phyloP scores from a whole-genome alignment of 2,113 vertebrate species.

The Heterochromis multidens region DNA sequence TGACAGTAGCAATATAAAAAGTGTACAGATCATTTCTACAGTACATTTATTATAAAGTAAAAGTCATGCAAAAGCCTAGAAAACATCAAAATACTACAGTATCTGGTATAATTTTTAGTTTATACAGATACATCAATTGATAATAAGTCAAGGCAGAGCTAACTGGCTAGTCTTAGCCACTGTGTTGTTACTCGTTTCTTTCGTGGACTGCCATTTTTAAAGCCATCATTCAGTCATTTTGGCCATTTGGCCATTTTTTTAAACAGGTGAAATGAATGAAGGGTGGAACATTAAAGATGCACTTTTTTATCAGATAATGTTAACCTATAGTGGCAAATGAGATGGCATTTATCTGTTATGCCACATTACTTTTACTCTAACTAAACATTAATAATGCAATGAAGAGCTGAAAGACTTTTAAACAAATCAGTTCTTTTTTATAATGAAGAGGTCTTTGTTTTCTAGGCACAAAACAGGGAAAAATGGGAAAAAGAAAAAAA shows the following conservation, averaged over 20 bases:
- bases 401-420: background rate
- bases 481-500: background rate
- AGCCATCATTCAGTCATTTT: background rate
- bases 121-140: background rate
- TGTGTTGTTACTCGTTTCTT: background rate
- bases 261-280: no score
- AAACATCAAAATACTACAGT: no score
- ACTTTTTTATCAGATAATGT: background rate
- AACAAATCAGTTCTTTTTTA: background rate
- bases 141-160: background rate
- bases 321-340: background rate
- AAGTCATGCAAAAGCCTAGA: background rate
- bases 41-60: background rate
- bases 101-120: no score
- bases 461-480: background rate
- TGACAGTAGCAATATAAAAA: background rate
- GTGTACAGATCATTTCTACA: background rate
- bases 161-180: background rate
- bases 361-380: background rate
- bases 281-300: background rate
- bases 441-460: background rate
- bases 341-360: background rate
- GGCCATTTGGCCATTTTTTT: background rate
- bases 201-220: background rate
- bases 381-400: no score